A percentile compares a stretch with the other conserved stretches of the same genome.
Conservation (phyloP, 2,113 vertebrate species). For the Pteropus alecto region DNA sequence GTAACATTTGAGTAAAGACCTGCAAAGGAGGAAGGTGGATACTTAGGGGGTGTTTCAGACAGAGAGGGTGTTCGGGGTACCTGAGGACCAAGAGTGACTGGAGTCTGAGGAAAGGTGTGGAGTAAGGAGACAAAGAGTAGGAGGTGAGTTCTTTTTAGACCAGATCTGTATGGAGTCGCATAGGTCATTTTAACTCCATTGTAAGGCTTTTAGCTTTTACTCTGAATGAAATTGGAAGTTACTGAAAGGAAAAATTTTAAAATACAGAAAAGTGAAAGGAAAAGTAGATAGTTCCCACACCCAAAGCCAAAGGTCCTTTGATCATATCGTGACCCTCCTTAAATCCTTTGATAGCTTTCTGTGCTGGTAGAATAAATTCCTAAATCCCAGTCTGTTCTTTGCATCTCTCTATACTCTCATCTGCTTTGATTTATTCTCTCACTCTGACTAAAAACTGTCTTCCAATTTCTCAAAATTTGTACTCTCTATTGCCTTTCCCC, state of each 20-base stretch:
- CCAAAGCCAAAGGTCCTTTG: neutral
- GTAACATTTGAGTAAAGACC: neutral
- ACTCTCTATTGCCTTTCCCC: neutral
- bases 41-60: neutral
- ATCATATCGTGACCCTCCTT: neutral
- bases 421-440: neutral
- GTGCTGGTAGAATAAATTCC: neutral
- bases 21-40: neutral
- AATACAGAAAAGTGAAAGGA: neutral
- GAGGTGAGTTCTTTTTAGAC: neutral
- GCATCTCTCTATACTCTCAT: neutral
- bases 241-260: neutral
- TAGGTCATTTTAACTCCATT: neutral
- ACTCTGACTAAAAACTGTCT: neutral
- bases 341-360: neutral
- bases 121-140: neutral
- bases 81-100: neutral
- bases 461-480: neutral
- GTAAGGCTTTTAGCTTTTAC: neutral
- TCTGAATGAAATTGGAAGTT: neutral
- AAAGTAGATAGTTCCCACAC: neutral
- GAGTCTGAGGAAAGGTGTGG: neutral
- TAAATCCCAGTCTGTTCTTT: neutral
- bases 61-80: neutral
- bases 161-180: neutral